These are phyloP conservation scores for Hydrozoanthus gracilis DNA, from an alignment of 92 coral and sea anemone genomes.

Conservation along the genomic window DNA sequence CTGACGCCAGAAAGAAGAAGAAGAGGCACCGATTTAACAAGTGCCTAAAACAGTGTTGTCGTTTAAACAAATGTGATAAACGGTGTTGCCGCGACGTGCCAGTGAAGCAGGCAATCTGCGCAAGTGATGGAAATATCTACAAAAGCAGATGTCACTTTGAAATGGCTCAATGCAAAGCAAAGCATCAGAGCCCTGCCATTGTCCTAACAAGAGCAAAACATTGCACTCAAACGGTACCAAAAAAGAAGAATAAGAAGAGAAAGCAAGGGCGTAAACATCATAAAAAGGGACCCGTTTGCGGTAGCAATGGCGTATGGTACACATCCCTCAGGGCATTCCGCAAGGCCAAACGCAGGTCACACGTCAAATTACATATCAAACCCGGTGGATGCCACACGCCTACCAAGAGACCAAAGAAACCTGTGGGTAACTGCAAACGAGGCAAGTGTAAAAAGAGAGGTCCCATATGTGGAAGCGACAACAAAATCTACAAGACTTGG, in stretches of 20 bases:
- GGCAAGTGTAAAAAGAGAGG: conserved; percentile 1
- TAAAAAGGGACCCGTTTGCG: neutral
- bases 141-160: neutral
- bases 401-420: neutral
- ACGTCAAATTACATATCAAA: neutral
- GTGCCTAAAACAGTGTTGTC: neutral
- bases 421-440: neutral
- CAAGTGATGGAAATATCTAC: conserved; percentile 5
- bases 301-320: neutral
- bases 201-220: neutral
- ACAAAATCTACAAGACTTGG: neutral
- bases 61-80: neutral
- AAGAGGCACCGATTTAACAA: neutral
- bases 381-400: neutral
- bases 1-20: conserved; percentile 1
- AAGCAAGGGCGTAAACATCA: neutral
- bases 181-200: neutral
- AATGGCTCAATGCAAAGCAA: neutral
- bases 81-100: too few relatives aligned
- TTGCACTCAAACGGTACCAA: neutral
- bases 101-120: neutral
- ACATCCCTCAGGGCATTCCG: neutral
- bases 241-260: neutral
- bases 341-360: neutral
- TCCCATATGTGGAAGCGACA: neutral